These are phyloP conservation scores for Phengaris arion DNA, from an alignment of 2,888 invertebrate species.

Conservation along the genomic window DNA sequence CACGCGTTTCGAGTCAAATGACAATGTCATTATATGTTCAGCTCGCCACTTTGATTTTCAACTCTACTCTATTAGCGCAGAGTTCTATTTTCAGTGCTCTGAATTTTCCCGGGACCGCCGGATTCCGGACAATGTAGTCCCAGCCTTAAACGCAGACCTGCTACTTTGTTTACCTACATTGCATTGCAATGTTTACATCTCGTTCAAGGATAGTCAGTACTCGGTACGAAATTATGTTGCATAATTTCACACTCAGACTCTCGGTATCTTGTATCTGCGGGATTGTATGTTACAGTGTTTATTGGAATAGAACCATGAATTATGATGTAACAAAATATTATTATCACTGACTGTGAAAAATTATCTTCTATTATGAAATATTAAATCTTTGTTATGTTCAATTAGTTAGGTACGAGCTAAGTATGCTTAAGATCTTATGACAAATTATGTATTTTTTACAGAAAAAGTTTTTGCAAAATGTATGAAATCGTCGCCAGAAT, in stretches of 20 bases:
- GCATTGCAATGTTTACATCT: slow-evolving; percentile 21
- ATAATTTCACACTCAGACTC: neutral
- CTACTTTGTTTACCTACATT: neutral
- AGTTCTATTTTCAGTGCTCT: no score
- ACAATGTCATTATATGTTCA: neutral
- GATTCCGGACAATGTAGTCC: no score
- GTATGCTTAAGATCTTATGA: neutral
- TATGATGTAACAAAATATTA: neutral
- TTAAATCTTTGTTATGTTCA: no score
- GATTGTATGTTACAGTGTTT: neutral
- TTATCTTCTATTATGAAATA: no score
- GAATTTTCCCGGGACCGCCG: no score
- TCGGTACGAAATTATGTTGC: neutral
- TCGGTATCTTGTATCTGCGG: neutral
- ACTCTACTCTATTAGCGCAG: no score
- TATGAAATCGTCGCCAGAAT: slow-evolving; percentile 79
- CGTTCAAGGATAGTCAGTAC: slow-evolving; percentile 1
- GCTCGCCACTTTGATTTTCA: neutral
- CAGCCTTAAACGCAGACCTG: no score
- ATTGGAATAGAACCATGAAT: neutral
- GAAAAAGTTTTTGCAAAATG: slow-evolving; percentile 80
- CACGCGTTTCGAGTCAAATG: no score
- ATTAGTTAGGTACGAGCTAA: no score
- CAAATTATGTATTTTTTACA: slow-evolving; percentile 42
- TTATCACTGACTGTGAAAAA: neutral